These are phyloP conservation scores for Cataglyphis hispanica DNA, from an alignment of 1,140 invertebrate species.

Conservation along the genomic window DNA sequence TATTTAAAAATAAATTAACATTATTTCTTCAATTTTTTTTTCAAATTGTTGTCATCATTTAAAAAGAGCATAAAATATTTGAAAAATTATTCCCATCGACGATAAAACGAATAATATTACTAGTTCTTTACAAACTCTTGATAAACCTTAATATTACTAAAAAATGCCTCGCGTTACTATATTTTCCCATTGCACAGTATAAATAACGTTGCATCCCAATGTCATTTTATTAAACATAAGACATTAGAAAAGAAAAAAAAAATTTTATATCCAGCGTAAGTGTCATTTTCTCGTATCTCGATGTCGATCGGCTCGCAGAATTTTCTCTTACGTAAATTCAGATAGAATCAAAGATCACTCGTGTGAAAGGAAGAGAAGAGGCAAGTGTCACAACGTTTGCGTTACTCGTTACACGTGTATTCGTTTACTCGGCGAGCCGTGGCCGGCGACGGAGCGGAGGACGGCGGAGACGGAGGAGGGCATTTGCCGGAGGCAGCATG, in stretches of 20 bases:
- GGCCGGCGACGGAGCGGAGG: neutral
- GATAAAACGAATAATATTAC: too few species aligned
- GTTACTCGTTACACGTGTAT: conserved; percentile 47
- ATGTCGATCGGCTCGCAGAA: neutral
- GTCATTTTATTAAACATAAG: neutral
- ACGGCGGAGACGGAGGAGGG: neutral
- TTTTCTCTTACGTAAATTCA: neutral
- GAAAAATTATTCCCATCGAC: too few species aligned
- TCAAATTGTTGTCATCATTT: too few species aligned
- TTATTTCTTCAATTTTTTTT: too few species aligned
- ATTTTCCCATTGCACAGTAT: neutral
- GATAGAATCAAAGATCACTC: conserved; percentile 29
- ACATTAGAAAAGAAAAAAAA: neutral
- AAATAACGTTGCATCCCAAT: neutral
- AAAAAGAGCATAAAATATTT: too few species aligned
- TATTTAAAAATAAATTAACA: too few species aligned
- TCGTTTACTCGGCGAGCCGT: conserved; percentile 45
- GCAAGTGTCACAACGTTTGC: conserved; percentile 51
- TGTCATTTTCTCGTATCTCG: neutral
- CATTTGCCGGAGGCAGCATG: conserved; percentile 43
- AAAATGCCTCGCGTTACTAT: neutral
- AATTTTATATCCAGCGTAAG: neutral
- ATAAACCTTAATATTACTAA: neutral
- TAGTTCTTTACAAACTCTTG: too few species aligned
- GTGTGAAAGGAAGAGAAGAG: neutral